Evolutionary conservation across 2,113 vertebrate species (phyloP).

Genomic region (Tamias sibiricus): DNA sequence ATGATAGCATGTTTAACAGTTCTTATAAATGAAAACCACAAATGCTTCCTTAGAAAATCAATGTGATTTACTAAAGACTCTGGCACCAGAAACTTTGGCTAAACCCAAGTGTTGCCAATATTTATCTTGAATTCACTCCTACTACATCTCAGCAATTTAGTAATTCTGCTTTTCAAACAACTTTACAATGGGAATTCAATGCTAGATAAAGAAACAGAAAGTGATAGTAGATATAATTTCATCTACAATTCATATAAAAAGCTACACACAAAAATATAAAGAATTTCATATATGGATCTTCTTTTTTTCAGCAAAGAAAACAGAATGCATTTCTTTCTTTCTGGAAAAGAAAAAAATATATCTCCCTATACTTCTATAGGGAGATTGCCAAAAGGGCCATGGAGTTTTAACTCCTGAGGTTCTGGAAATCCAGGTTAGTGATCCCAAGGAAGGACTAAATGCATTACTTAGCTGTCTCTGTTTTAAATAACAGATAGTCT

Average conservation of each 20-base stretch:
- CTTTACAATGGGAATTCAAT: neutral
- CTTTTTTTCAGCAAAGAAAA: constrained; percentile 23
- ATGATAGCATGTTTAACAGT: neutral
- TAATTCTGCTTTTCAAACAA: neutral
- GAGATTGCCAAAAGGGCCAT: neutral
- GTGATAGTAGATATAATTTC: neutral
- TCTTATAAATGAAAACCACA: neutral
- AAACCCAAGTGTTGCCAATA: neutral
- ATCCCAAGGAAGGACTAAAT: neutral
- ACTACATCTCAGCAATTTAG: neutral
- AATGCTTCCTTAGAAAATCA: neutral
- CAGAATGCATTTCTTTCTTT: neutral
- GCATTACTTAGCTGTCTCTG: neutral
- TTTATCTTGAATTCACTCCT: neutral
- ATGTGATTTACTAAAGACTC: neutral
- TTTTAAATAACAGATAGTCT: neutral
- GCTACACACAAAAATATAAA: neutral
- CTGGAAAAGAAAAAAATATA: too few relatives aligned
- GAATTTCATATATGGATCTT: neutral
- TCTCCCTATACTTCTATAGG: neutral
- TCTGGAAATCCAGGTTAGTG: neutral
- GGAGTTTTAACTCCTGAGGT: neutral
- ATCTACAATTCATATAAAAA: constrained; percentile 12
- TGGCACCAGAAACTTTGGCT: neutral
- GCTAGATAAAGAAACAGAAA: neutral